Evolutionary conservation across 2,888 invertebrate genomes (phyloP), one percentile per base, ranked within the genome.

Genomic region (Tenthredo notha): DNA sequence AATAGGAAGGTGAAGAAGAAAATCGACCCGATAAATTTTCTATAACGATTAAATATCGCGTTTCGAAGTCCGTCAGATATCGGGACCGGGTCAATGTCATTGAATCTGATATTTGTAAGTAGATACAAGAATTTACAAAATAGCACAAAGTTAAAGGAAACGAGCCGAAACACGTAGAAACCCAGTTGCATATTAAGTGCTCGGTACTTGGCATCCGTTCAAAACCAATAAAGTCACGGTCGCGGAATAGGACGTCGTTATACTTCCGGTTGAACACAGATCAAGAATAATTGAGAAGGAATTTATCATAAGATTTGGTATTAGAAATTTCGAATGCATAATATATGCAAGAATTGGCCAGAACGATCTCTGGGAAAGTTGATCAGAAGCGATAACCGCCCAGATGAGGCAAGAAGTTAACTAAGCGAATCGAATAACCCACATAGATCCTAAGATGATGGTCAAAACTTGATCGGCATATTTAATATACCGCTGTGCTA

Each of bases 321-420:
- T 50, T 84, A 84, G 74, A 84, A 78, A 80, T 83, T 80, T n/a
- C 33, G 72, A 37, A 82, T 47, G 65, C 84, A 84, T 82, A 84
- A 85, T 85, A 47, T 40, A 85, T 77, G 77, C 77, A 50, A 77
- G 80, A 80, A 80, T 80, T 40, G 80, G 58, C 58, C 80, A 80
- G 37, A 80, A 80, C 80, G 80, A 80, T 80, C 80, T 80, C 33
- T 43, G 80, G 61, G 80, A 80, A 80, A 80, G 80, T 80, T 80
- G 80, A 80, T 80, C 80, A 15, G 3, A 80, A 25, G 37, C 33
- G 80, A 80, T 80, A 80, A 80, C 10, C n/a, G 25, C 5, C 18
- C 21, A 61, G 33, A 80, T 80, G 58, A 80, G 37, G 80, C 80
- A 80, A 80, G 80, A 80, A 80, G 58, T 50, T 80, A 80, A 80